Conservation (phyloP, 2,113 vertebrate genomes). For the Pelecanus crispus region DNA sequence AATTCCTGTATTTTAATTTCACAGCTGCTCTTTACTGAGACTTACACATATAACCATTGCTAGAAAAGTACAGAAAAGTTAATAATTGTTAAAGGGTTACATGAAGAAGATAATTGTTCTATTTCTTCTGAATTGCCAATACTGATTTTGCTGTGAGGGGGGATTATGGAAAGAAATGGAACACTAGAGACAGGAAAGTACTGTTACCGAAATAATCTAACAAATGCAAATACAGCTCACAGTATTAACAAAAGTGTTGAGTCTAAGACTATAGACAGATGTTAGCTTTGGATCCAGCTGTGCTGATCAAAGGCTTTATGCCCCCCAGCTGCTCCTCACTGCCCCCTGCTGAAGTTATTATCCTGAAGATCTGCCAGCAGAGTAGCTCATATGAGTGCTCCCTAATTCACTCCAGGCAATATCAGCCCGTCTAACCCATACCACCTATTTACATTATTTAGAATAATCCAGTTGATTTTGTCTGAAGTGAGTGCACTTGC, state of each 20-base stretch:
- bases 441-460: background rate
- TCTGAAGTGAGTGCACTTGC: background rate
- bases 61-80: constrained; percentile 38
- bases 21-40: constrained; percentile 38
- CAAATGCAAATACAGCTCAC: constrained; percentile 59
- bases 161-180: constrained; percentile 58
- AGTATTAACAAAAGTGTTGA: constrained; percentile 49
- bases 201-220: constrained; percentile 53
- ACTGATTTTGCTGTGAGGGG: constrained; percentile 42
- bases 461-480: background rate
- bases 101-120: constrained; percentile 52
- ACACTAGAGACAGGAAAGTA: constrained; percentile 26
- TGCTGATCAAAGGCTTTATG: constrained; percentile 60
- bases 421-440: background rate
- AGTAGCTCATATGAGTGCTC: background rate
- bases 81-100: constrained; percentile 63
- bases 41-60: background rate
- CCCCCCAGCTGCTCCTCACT: constrained; percentile 60
- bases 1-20: constrained; percentile 35
- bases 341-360: constrained; percentile 61
- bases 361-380: constrained; percentile 33
- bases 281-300: constrained; percentile 53
- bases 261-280: constrained; percentile 48
- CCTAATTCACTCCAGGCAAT: background rate
- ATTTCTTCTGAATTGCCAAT: constrained; percentile 50